These are phyloP conservation scores for Ephydatia muelleri DNA, from an alignment of 37 sponge, comb jelly and placozoan species.

Conservation along the genomic window DNA sequence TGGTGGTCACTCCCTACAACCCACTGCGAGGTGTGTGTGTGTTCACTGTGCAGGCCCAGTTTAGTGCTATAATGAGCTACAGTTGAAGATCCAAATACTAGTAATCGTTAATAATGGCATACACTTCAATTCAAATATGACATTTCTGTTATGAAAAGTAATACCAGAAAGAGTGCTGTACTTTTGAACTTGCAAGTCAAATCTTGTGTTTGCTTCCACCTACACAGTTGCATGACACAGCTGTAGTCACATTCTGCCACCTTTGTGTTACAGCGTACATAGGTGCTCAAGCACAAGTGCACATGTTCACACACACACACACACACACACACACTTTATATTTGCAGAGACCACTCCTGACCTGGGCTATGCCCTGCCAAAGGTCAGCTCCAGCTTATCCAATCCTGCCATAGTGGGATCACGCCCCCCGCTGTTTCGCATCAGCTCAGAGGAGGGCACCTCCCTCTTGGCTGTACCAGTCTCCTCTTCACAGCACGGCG, in stretches of 20 bases:
- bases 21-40: conserved; percentile 7
- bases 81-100: too few species aligned
- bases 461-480: background rate
- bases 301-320: background rate
- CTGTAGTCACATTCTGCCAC: too few species aligned
- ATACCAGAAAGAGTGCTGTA: too few species aligned
- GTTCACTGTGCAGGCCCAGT: background rate
- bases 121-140: too few species aligned
- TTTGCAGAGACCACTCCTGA: background rate
- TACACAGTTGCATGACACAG: too few species aligned
- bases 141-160: too few species aligned
- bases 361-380: background rate
- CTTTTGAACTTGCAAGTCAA: too few species aligned
- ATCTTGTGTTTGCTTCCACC: too few species aligned
- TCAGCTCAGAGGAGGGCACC: background rate
- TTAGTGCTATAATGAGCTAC: background rate
- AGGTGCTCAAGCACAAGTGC: background rate
- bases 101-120: too few species aligned
- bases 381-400: background rate
- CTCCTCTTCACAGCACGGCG: background rate
- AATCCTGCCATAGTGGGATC: background rate
- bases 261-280: too few species aligned
- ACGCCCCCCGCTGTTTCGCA: background rate
- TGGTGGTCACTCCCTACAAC: conserved; percentile 30
- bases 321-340: background rate